A percentile compares a stretch with the other conserved stretches of the same genome.
phyloP scores from a whole-genome alignment of 2,888 invertebrate genomes.

The Apamea monoglypha region DNA sequence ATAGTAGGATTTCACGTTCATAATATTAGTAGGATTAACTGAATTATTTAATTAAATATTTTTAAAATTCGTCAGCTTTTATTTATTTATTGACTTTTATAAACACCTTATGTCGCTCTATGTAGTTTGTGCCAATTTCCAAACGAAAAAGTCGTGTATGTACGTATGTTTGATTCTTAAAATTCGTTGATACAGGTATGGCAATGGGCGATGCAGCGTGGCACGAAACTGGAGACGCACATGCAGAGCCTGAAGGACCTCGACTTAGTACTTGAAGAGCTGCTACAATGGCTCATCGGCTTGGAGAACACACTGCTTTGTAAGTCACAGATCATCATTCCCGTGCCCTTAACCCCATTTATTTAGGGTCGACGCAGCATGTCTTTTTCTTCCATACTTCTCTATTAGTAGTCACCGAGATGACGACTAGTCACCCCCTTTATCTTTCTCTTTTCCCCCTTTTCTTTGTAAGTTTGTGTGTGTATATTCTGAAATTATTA shows the following conservation, averaged over 20 bases:
- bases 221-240: constrained; percentile 95
- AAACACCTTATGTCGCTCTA: background rate
- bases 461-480: constrained; percentile 88
- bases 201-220: constrained; percentile 97
- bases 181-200: constrained; percentile 87
- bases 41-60: no score
- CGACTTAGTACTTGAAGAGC: constrained; percentile 97
- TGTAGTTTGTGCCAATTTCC: background rate
- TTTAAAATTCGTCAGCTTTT: no score
- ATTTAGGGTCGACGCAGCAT: no score
- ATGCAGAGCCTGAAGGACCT: constrained; percentile 96
- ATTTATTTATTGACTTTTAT: background rate
- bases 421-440: no score
- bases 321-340: constrained; percentile 73
- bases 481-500: background rate
- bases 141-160: background rate
- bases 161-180: background rate
- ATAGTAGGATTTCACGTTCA: no score
- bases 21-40: no score
- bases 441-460: no score
- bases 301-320: constrained; percentile 95
- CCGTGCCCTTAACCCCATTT: no score
- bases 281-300: constrained; percentile 97
- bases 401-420: no score
- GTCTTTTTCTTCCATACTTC: no score